Evolutionary conservation across 2,113 vertebrate species (phyloP), one percentile per base, ranked within the genome.

Genomic region (Burhinus oedicnemus): DNA sequence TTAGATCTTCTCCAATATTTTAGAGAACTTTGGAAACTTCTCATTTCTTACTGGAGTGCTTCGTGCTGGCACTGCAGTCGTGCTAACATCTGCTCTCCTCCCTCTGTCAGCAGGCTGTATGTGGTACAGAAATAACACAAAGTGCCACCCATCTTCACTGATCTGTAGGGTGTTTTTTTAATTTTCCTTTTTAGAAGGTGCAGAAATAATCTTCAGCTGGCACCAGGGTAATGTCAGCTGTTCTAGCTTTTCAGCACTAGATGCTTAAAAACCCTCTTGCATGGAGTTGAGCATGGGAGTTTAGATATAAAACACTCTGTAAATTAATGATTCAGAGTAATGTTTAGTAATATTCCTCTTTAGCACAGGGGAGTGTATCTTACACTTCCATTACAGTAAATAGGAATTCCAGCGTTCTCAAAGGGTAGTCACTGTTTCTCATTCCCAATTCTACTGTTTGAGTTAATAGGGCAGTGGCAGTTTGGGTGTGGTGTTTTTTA

Each of bases 1-100:
- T 77, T 72, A 88, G 62, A 45, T 93, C 49, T 68, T 93, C 15
- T 16, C 45, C 65, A 49, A 21, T 86, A 32, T 74, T 87, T 91
- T 13, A 58, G 80, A 71, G 78, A 95, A 87, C 89, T 92, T 83
- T 60, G 52, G 66, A 86, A 95, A 83, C 65, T 93, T 86, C 23
- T 85, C 27, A 19, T 83, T 87, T 85, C 77, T 92, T 94, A 38
- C 62, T 3, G 18, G 62, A 83, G 61, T 69, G 42, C 36, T 94
- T 96, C 83, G 49, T 1, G 1, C 72, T 93, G 83, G 70, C 62
- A 58, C 68, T 83, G 58, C 81, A 96, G 89, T 87, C 62, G 3
- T 89, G 74, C 66, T 91, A 96, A 97, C 95, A 97, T 97, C 95
- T 97, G 95, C 75, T 96, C 92, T 96, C 87, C 81, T 94, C 89